phyloP scores from a whole-genome alignment of 1,140 invertebrate genomes.

The Penaeus chinensis region DNA sequence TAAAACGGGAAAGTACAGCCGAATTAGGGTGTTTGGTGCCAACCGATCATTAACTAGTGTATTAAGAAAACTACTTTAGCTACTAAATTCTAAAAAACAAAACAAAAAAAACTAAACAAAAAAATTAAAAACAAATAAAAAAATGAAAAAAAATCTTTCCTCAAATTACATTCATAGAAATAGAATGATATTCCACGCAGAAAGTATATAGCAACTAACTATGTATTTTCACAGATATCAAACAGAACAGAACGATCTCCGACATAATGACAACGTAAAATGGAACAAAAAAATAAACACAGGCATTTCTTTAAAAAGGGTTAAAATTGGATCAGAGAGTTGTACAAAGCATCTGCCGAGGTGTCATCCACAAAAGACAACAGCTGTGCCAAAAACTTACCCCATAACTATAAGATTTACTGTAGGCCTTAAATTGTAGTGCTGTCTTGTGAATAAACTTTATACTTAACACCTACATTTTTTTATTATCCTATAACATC shows the following conservation, averaged over 20 bases:
- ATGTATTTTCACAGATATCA: conserved; percentile 53
- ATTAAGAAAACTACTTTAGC: conserved; percentile 42
- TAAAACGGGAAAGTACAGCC: too few species aligned
- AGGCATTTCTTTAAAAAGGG: too few species aligned
- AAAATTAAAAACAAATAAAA: too few species aligned
- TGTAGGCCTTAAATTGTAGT: conserved; percentile 61
- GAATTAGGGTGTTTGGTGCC: not conserved
- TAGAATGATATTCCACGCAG: not conserved
- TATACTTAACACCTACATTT: conserved; percentile 41
- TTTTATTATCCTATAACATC: not conserved
- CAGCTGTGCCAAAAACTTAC: conserved; percentile 51
- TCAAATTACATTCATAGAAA: conserved; percentile 39
- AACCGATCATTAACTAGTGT: conserved; percentile 46
- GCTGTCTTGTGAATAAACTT: conserved; percentile 61
- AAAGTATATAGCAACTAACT: conserved; percentile 2
- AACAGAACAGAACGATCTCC: not conserved
- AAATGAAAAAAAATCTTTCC: too few species aligned
- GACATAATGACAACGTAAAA: too few species aligned
- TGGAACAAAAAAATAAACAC: too few species aligned
- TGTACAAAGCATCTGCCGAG: conserved; percentile 33
- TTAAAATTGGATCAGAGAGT: conserved; percentile 31
- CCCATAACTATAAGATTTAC: conserved; percentile 47
- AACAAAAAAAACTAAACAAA: too few species aligned
- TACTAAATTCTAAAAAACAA: not conserved
- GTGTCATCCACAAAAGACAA: conserved; percentile 13